Evolutionary conservation across 2,888 invertebrate species (phyloP).

Genomic region (Thalpophila matura): DNA sequence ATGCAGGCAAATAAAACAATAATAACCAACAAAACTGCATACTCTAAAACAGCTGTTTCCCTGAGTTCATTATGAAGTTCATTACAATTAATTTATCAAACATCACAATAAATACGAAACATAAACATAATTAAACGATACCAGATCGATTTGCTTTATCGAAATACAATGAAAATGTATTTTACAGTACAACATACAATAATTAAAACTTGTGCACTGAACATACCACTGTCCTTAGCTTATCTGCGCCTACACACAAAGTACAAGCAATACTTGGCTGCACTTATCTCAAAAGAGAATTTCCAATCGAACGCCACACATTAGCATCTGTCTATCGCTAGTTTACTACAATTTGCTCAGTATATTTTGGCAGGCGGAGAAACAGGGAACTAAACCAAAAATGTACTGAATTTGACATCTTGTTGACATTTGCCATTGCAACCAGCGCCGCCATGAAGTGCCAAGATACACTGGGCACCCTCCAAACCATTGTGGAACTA

Average conservation of each 20-base stretch:
- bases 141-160: slow-evolving; percentile 29
- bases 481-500: slow-evolving; percentile 54
- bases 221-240: slow-evolving; percentile 18
- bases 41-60: slow-evolving; percentile 20
- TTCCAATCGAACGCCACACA: background rate
- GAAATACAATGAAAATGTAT: slow-evolving; percentile 28
- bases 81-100: slow-evolving; percentile 47
- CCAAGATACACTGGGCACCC: slow-evolving; percentile 46
- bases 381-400: slow-evolving; percentile 7
- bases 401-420: slow-evolving; percentile 18
- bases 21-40: background rate
- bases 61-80: slow-evolving; percentile 36
- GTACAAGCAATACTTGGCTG: background rate
- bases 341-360: slow-evolving; percentile 25
- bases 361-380: slow-evolving; percentile 28
- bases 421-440: slow-evolving; percentile 27
- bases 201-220: slow-evolving; percentile 34
- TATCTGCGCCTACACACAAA: slow-evolving; percentile 9
- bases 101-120: slow-evolving; percentile 30
- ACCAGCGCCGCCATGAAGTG: slow-evolving; percentile 24
- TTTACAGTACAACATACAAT: slow-evolving; percentile 13
- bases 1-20: no score
- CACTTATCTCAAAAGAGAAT: slow-evolving; percentile 4
- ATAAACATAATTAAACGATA: slow-evolving; percentile 32
- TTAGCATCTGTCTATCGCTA: slow-evolving; percentile 27